phyloP scores from a whole-genome alignment of 1,140 invertebrate genomes.

The Scaptomyza montana region DNA sequence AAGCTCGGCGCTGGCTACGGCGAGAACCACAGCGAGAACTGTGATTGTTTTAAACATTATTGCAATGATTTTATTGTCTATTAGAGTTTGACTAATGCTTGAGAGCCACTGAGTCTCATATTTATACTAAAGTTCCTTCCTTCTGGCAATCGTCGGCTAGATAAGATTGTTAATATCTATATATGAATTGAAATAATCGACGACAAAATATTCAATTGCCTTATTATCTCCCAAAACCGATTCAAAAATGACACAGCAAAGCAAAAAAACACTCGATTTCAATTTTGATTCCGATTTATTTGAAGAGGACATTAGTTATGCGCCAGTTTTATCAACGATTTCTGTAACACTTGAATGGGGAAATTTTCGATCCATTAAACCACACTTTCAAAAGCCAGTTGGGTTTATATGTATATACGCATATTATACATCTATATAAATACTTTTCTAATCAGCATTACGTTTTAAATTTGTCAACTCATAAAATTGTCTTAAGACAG shows the following conservation, averaged over 20 bases:
- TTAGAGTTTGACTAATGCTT: constrained; percentile 61
- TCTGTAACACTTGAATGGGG: constrained; percentile 2
- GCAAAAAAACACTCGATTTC: not conserved
- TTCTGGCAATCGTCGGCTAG: constrained; percentile 1
- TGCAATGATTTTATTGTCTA: constrained; percentile 30
- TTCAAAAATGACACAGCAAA: not conserved
- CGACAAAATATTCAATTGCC: constrained; percentile 13
- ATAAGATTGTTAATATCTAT: constrained; percentile 43
- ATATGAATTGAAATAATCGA: not conserved
- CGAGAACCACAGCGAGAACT: constrained; percentile 53
- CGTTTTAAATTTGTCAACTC: constrained; percentile 4
- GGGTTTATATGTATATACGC: too few species aligned
- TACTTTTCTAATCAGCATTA: constrained; percentile 8
- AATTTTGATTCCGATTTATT: not conserved
- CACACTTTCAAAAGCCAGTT: not conserved
- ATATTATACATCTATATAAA: not conserved
- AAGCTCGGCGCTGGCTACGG: constrained; percentile 65
- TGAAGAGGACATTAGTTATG: constrained; percentile 22
- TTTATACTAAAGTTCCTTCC: constrained; percentile 51
- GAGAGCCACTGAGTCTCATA: constrained; percentile 7
- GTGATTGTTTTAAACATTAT: constrained; percentile 60
- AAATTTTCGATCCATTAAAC: not conserved
- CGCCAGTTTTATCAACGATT: not conserved
- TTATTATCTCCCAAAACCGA: constrained; percentile 19
- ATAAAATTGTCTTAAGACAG: not conserved